A percentile compares a stretch with the other conserved stretches of the same genome.
Conservation (phyloP, 2,888 invertebrate species). For the Cephus pulcher region DNA sequence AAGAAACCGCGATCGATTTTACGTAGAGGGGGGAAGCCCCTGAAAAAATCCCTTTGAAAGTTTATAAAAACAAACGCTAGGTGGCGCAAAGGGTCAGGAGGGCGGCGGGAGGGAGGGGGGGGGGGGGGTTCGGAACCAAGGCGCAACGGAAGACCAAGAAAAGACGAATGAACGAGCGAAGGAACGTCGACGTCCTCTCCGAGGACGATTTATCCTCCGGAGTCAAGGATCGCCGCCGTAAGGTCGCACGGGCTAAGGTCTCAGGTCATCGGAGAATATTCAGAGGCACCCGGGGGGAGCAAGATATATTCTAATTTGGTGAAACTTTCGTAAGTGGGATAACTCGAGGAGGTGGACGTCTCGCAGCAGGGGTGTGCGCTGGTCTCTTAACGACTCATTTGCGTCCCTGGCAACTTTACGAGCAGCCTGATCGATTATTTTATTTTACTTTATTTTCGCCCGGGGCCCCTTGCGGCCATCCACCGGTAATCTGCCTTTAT, state of each 20-base stretch:
- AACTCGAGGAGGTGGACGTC: conserved; percentile 29
- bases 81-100: background rate
- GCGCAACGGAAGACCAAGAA: background rate
- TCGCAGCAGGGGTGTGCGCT: conserved; percentile 47
- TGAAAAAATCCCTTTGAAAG: conserved; percentile 22
- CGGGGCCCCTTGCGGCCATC: conserved; percentile 24
- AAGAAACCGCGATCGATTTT: conserved; percentile 32
- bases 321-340: conserved; percentile 44
- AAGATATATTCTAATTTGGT: conserved; percentile 44
- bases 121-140: too few relatives aligned
- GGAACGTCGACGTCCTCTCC: background rate
- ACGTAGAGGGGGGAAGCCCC: conserved; percentile 24
- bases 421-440: conserved; percentile 57
- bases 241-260: background rate
- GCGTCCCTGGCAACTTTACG: conserved; percentile 52
- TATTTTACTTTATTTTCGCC: conserved; percentile 49
- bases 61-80: background rate
- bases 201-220: background rate
- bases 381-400: conserved; percentile 60
- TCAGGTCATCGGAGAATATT: conserved; percentile 8
- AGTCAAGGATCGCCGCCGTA: background rate
- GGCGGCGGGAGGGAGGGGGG: background rate
- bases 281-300: conserved; percentile 10
- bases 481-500: background rate
- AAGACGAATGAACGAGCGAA: background rate